Percentiles rank a stretch among this genome's conserved stretches.
phyloP scores from a whole-genome alignment of 1,140 invertebrate genomes.

The Dendrolimus punctatus region DNA sequence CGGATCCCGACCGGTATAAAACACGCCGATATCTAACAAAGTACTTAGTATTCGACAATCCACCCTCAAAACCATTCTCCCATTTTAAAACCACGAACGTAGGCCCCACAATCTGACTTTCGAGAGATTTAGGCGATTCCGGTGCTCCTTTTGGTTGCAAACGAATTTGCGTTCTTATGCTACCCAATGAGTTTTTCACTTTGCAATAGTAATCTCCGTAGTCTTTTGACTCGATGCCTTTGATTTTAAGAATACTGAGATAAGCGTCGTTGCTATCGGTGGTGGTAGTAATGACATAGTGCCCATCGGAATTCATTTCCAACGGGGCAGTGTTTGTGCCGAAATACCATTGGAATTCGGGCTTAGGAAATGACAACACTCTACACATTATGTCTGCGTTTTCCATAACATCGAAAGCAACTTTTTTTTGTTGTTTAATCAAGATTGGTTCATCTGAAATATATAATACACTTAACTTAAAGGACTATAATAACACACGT shows the following conservation, averaged over 20 bases:
- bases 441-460: slow-evolving; percentile 85
- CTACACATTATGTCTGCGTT: slow-evolving; percentile 89
- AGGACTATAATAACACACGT: background rate
- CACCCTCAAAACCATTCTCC: slow-evolving; percentile 93
- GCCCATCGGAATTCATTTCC: slow-evolving; percentile 84
- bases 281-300: slow-evolving; percentile 88
- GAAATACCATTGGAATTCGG: slow-evolving; percentile 93
- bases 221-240: slow-evolving; percentile 82
- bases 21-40: slow-evolving; percentile 84
- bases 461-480: slow-evolving; percentile 11
- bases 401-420: slow-evolving; percentile 88
- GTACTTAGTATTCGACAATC: slow-evolving; percentile 87
- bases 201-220: slow-evolving; percentile 93
- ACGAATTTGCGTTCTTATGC: slow-evolving; percentile 82
- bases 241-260: slow-evolving; percentile 84
- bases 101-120: slow-evolving; percentile 79
- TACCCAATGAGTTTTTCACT: slow-evolving; percentile 84
- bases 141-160: slow-evolving; percentile 89
- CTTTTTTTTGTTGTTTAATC: slow-evolving; percentile 88
- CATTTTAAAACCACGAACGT: slow-evolving; percentile 85
- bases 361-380: slow-evolving; percentile 92
- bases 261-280: slow-evolving; percentile 89
- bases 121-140: slow-evolving; percentile 82
- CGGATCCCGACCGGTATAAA: slow-evolving; percentile 55
- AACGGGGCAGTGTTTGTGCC: slow-evolving; percentile 80